Conservation (phyloP, 2,113 vertebrate species). For the Hippocampus abdominalis region DNA sequence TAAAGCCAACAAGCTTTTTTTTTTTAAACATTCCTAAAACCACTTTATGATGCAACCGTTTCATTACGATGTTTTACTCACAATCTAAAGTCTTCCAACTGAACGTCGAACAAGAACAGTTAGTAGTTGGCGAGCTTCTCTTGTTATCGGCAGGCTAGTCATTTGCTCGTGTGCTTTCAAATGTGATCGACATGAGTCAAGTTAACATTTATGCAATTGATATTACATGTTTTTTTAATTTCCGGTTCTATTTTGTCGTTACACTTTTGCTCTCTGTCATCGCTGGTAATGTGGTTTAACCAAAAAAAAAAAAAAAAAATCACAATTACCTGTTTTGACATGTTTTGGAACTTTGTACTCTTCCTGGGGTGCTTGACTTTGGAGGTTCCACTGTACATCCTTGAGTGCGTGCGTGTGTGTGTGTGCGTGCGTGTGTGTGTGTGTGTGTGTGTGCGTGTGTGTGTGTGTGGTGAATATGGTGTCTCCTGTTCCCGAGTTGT, state of each 20-base stretch:
- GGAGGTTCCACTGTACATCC: not conserved
- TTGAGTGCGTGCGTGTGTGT: not conserved
- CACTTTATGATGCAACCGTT: not conserved
- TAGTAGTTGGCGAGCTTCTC: not conserved
- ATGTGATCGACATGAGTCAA: not conserved
- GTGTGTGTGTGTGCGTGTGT: constrained; percentile 10
- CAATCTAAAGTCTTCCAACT: not conserved
- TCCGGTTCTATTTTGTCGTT: not conserved
- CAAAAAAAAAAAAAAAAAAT: not conserved
- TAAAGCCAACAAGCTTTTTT: not conserved
- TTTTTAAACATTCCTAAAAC: not conserved
- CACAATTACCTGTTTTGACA: no score
- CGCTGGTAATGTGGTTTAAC: not conserved
- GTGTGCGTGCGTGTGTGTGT: constrained; percentile 26
- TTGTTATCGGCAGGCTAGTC: not conserved
- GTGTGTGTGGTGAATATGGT: constrained; percentile 23
- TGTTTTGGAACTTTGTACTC: not conserved
- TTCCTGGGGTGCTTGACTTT: not conserved
- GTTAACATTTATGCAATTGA: not conserved
- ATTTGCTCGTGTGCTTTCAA: no score
- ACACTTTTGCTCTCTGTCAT: not conserved
- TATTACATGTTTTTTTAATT: not conserved
- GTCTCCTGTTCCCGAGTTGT: constrained; percentile 49
- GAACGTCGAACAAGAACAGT: not conserved
- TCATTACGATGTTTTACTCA: not conserved